Conservation (phyloP, 2,113 vertebrate genomes). For the Lepus timidus region DNA sequence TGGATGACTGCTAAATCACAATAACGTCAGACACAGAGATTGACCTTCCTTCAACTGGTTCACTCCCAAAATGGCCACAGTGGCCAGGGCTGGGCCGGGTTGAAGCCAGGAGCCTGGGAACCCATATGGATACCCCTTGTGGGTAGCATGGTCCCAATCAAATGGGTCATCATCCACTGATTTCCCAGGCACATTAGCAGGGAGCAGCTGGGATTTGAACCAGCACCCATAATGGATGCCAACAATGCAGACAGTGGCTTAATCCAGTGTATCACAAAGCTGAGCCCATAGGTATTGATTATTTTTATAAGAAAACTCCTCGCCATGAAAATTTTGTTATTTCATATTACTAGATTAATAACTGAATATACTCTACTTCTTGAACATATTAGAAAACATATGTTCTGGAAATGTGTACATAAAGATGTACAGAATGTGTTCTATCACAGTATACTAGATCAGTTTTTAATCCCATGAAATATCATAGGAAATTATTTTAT, state of each 20-base stretch:
- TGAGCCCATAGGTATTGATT: neutral
- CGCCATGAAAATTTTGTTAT: neutral
- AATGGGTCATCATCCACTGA: too few species aligned
- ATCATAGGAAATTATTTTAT: neutral
- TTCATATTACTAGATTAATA: slow-evolving; percentile 21
- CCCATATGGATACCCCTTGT: too few species aligned
- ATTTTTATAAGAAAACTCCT: slow-evolving; percentile 22
- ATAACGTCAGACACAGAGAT: neutral
- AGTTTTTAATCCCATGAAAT: slow-evolving; percentile 45
- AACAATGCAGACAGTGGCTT: too few species aligned
- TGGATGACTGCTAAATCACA: neutral
- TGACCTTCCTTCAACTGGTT: too few species aligned
- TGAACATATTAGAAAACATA: neutral
- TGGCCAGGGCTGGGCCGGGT: too few species aligned
- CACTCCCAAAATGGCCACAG: too few species aligned
- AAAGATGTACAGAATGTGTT: neutral
- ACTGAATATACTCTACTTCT: neutral
- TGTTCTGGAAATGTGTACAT: neutral
- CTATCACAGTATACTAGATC: neutral
- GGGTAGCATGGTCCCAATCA: too few species aligned
- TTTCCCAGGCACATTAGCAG: too few species aligned
- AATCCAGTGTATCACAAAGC: too few species aligned
- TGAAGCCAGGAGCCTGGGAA: too few species aligned
- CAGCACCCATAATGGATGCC: too few species aligned
- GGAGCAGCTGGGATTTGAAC: too few species aligned